Conservation (phyloP, 2,113 vertebrate genomes). For the Perca schrenkii region DNA sequence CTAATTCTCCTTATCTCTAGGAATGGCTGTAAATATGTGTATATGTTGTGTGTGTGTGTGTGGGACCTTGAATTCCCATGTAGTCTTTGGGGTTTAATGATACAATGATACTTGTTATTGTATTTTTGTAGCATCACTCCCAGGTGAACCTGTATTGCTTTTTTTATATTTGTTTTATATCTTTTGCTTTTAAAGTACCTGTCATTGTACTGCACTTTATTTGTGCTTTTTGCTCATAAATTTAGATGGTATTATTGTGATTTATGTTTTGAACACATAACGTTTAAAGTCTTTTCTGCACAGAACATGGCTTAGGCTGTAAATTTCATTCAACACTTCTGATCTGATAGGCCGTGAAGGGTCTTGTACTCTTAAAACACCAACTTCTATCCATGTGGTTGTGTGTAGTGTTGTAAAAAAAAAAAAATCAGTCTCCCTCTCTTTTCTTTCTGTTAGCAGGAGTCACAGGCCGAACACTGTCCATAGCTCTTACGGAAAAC, state of each 20-base stretch:
- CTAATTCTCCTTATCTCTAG: no score
- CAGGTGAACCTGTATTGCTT: neutral
- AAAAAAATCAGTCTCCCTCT: neutral
- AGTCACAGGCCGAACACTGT: neutral
- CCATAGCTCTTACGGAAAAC: conserved; percentile 20
- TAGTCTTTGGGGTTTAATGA: neutral
- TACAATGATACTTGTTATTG: neutral
- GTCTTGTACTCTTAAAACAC: no score
- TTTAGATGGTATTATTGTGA: neutral
- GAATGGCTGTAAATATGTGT: no score
- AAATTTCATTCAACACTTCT: neutral
- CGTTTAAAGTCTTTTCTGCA: neutral
- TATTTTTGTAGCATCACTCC: neutral
- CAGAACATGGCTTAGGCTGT: neutral
- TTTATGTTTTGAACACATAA: neutral
- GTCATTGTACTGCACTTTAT: neutral
- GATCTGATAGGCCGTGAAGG: no score
- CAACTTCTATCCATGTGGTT: neutral
- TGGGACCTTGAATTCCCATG: neutral
- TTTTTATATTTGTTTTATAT: neutral
- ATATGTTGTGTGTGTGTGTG: no score
- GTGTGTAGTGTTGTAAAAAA: neutral
- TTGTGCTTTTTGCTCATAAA: neutral
- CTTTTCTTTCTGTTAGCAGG: neutral
- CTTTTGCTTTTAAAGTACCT: neutral